Percentiles rank a stretch among this genome's conserved stretches.
These are phyloP conservation scores for Euzetes globulus DNA, from an alignment of 2,888 invertebrate genomes.

Conservation along the genomic window DNA sequence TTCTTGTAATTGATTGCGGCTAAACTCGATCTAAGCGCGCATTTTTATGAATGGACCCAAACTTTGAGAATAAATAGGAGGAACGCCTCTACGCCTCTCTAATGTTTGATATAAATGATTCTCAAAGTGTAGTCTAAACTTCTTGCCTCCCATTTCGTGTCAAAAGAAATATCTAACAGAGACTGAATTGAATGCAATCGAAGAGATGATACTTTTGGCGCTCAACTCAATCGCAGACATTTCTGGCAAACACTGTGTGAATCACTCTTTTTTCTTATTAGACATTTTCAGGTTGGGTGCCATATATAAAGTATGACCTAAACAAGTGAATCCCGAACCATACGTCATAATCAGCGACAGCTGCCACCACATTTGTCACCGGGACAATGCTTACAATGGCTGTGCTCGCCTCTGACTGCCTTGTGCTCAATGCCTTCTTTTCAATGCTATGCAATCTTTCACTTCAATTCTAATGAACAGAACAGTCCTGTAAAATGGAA, in stretches of 20 bases:
- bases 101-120: conserved; percentile 22
- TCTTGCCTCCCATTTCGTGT: conserved; percentile 26
- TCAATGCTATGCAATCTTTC: background rate
- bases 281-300: conserved; percentile 2
- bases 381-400: conserved; percentile 9
- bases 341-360: conserved; percentile 21
- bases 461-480: conserved; percentile 15
- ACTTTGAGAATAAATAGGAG: conserved; percentile 19
- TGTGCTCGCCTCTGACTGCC: background rate
- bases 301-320: conserved; percentile 13
- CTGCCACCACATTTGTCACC: conserved; percentile 23
- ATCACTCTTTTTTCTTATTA: background rate
- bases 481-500: conserved; percentile 5
- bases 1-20: conserved; percentile 11
- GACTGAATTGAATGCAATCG: conserved; percentile 7
- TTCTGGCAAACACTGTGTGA: background rate
- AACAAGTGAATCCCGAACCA: conserved; percentile 15
- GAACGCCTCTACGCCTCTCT: conserved; percentile 18
- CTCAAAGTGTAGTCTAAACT: conserved; percentile 23
- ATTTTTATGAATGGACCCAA: conserved; percentile 6
- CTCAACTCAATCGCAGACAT: background rate
- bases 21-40: background rate
- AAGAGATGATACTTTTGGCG: conserved; percentile 19
- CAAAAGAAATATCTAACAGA: conserved; percentile 16
- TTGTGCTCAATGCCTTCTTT: background rate